phyloP scores from a whole-genome alignment of 37 sponge, comb jelly and placozoan species.

The Ianthella basta region DNA sequence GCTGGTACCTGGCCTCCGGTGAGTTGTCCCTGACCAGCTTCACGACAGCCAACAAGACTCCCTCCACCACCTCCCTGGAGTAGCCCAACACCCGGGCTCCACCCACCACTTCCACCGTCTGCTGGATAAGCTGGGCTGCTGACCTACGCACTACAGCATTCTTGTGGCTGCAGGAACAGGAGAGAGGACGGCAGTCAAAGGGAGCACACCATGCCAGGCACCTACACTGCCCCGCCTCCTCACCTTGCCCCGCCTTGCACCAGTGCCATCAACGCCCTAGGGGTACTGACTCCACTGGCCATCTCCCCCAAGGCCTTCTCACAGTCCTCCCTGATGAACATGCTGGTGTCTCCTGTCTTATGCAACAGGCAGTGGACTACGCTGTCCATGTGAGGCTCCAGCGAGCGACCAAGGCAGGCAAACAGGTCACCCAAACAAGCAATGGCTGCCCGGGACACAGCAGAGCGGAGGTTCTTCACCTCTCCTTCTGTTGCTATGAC shows the following conservation, averaged over 20 bases:
- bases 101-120: conserved; percentile 52
- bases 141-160: conserved; percentile 68
- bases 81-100: conserved; percentile 53
- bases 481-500: conserved; percentile 66
- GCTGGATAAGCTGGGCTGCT: conserved; percentile 62
- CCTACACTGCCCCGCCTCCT: background rate
- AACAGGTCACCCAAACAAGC: conserved; percentile 79
- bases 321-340: conserved; percentile 80
- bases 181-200: background rate
- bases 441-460: conserved; percentile 82
- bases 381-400: conserved; percentile 81
- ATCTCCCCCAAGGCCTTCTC: conserved; percentile 80
- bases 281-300: conserved; percentile 48
- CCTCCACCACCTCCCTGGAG: conserved; percentile 73
- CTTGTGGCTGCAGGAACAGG: conserved; percentile 57
- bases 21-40: conserved; percentile 60
- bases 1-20: conserved; percentile 56
- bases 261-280: conserved; percentile 57
- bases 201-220: no score
- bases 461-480: conserved; percentile 91
- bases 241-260: conserved; percentile 65
- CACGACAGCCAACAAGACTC: conserved; percentile 49
- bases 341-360: conserved; percentile 75
- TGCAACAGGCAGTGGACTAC: conserved; percentile 67
- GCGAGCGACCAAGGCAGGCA: conserved; percentile 40